Evolutionary conservation across 2,888 invertebrate species (phyloP), one percentile per base, ranked within the genome.

Genomic region (Netelia fuscicornis): DNA sequence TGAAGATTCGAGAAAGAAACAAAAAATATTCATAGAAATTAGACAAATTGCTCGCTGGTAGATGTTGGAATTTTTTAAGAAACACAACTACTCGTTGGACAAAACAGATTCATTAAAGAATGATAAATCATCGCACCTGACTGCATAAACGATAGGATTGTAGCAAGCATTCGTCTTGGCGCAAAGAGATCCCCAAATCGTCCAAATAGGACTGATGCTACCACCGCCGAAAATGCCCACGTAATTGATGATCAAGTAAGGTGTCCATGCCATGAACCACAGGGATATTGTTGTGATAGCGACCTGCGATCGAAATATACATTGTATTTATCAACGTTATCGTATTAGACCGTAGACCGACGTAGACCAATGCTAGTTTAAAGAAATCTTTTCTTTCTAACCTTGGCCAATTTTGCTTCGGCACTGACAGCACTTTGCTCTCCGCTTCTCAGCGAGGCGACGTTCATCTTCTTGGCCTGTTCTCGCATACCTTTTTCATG

Each of bases 401-500:
- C 95, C 91, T 95, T 95, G 79, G 95, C 95, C 84, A 95, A 88
- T 90, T 95, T 95, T 44, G 94, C 95, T 92, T 95, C 95, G 3
- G 95, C 95, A 72, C 95, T 95, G 80, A 94, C 93, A 75, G 93
- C 94, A 85, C 94, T 94, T 86, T 94, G 94, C n/a, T 95, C 94
- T 52, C 95, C 94, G 70, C 94, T 94, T 60, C 96, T 92, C 82
- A 96, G 91, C 1, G 95, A 95, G n/a, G 95, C 93, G 0, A 96
- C 98, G 94, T 98, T 98, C 98, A 98, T 98, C 94, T 98, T 98
- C 94, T 98, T 98, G 76, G 98, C 98, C 94, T 98, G 98, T 93
- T 98, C 98, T 89, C 97, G 95, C 97, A 98, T 97, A 17, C 17
- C 17, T 17, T 17, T 17, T 17, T 96, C 96, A 87, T 96, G 96